Conservation (phyloP, 1,140 invertebrate genomes). For the Paraescarpia echinospica region DNA sequence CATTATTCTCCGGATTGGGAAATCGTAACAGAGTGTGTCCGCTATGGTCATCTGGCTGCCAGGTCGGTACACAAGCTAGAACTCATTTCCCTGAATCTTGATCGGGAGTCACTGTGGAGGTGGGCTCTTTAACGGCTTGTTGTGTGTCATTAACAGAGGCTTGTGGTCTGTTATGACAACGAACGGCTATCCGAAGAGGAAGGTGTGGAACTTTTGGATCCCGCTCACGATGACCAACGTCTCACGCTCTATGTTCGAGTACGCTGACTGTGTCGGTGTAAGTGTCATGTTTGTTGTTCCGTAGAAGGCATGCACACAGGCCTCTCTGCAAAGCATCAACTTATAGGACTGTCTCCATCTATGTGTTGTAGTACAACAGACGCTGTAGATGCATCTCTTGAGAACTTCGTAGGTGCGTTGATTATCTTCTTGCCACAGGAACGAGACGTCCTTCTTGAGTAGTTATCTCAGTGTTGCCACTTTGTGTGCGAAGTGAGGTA, state of each 20-base stretch:
- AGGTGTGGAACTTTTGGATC: too few species aligned
- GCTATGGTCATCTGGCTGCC: slow-evolving; percentile 7
- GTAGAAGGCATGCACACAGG: neutral
- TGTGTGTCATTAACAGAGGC: slow-evolving; percentile 3
- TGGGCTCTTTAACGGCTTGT: neutral
- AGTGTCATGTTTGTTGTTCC: neutral
- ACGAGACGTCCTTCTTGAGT: neutral
- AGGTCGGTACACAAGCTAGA: slow-evolving; percentile 13
- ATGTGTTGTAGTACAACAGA: slow-evolving; percentile 3
- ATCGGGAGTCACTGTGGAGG: slow-evolving; percentile 7
- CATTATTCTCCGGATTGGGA: slow-evolving; percentile 48
- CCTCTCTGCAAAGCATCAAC: slow-evolving; percentile 8
- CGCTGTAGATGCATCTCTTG: slow-evolving; percentile 8
- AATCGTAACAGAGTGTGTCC: neutral
- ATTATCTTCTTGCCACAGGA: slow-evolving; percentile 8
- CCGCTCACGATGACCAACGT: too few species aligned
- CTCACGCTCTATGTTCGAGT: neutral
- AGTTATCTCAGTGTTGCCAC: neutral
- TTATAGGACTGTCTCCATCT: neutral
- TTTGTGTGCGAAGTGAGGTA: too few species aligned
- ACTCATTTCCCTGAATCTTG: neutral
- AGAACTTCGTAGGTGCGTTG: neutral
- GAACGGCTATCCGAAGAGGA: too few species aligned
- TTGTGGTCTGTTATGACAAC: slow-evolving; percentile 9
- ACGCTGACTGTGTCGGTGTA: slow-evolving; percentile 13